Percentiles rank a stretch among this genome's conserved stretches.
These are phyloP conservation scores for Brachyopa scutellaris DNA, from an alignment of 2,888 invertebrate genomes.

Conservation along the genomic window DNA sequence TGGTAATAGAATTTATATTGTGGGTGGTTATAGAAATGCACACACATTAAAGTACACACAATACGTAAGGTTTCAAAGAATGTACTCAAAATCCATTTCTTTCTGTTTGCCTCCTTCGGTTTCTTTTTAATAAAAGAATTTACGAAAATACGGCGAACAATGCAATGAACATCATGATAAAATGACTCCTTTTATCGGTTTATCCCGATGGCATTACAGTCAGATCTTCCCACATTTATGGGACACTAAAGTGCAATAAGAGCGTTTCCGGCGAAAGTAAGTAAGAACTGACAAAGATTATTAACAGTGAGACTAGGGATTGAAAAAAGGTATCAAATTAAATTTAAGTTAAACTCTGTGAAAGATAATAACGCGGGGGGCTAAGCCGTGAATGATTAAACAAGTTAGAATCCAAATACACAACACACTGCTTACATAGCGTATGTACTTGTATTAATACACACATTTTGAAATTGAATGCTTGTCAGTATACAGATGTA, in stretches of 20 bases:
- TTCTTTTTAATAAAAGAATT: conserved; percentile 28
- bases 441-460: too few relatives aligned
- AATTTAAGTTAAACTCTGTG: not conserved
- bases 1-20: conserved; percentile 47
- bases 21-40: not conserved
- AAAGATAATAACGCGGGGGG: too few relatives aligned
- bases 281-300: conserved; percentile 2
- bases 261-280: not conserved
- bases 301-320: not conserved
- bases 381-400: too few relatives aligned
- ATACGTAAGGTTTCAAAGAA: not conserved
- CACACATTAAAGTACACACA: conserved; percentile 5
- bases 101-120: not conserved
- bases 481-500: too few relatives aligned
- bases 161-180: conserved; percentile 39
- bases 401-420: too few relatives aligned
- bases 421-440: too few relatives aligned
- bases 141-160: conserved; percentile 17
- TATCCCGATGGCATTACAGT: conserved; percentile 44
- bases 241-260: conserved; percentile 38
- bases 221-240: conserved; percentile 28
- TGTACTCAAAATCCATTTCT: conserved; percentile 38
- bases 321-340: not conserved
- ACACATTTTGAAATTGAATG: too few relatives aligned
- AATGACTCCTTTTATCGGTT: conserved; percentile 43